Base-by-base conservation (phyloP, 2,797 vertebrate species). In the Oreonectes daqikongensis region DNA sequence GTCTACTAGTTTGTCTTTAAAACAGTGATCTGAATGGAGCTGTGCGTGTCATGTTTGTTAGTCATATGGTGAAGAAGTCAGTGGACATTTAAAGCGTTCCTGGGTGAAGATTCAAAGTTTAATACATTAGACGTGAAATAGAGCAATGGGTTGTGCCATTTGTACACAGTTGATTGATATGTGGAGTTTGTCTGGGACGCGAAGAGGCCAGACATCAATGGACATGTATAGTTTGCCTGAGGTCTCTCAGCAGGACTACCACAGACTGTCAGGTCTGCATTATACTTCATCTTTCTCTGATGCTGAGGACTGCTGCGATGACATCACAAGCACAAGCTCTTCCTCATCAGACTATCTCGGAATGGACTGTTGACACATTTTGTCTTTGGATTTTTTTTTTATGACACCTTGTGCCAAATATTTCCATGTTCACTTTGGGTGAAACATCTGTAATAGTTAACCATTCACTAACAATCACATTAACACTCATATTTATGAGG, bases 111-210 rank as follows among this genome's bases (percentile, higher is more conserved):
- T 35, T 61, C 38, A 22, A 44, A 14, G 22, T 28, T 63, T 14
- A 57, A 6, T 7, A 28, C 8, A 72, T 61, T n/a, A 52, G n/a
- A 6, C n/a, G 24, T 46, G 46, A 35, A 55, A 53, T 70, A 55
- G 46, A 50, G 59, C 35, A 11, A 87, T 93, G 85, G 86, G 92
- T 44, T 92, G 90, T 26, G 88, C 87, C 15, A 83, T 92, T 81
- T 93, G 92, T 69, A 90, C 84, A 5, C 92, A 90, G 78, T 85
- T 93, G 84, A 82, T 90, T 0, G 90, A 93, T 80, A 87, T 86
- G 86, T 93, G 89, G 90, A 85, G 82, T 1, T 63, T 88, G 75
- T 88, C 85, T 14, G 71, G 53, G 40, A 84, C 84, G 35, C 42
- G 81, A 66, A 77, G 74, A 0, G 77, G 87, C 67, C 74, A 84